phyloP scores from a whole-genome alignment of 2,888 invertebrate species.

The Sacculina carcini region DNA sequence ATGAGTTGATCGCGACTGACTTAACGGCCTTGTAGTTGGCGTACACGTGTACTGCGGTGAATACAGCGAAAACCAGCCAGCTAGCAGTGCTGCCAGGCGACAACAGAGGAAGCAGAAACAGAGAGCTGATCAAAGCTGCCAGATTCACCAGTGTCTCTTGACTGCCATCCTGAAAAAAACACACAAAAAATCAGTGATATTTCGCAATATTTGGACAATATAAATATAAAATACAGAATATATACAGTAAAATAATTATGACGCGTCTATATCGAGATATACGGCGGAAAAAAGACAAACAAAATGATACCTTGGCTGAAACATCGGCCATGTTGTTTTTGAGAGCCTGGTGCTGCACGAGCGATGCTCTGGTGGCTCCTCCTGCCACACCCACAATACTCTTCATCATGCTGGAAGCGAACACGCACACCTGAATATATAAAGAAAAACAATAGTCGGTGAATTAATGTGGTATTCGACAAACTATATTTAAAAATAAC shows the following conservation, averaged over 20 bases:
- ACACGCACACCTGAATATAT: conserved; percentile 21
- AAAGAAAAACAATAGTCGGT: no score
- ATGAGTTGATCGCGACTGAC: conserved; percentile 44
- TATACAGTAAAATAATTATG: no score
- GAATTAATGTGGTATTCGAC: no score
- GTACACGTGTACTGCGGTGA: conserved; percentile 51
- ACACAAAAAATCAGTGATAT: no score
- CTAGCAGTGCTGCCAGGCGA: conserved; percentile 36
- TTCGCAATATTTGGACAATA: no score
- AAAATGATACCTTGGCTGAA: conserved; percentile 35
- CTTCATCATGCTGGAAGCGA: conserved; percentile 45
- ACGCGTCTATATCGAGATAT: no score
- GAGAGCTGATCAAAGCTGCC: conserved; percentile 48
- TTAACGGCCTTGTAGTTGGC: conserved; percentile 69
- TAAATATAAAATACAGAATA: no score
- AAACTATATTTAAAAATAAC: no score
- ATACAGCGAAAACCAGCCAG: conserved; percentile 40
- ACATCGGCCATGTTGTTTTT: conserved; percentile 78
- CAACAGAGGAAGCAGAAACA: conserved; percentile 41
- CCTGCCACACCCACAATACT: conserved; percentile 65
- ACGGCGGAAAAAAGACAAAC: no score
- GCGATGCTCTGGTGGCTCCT: conserved; percentile 67
- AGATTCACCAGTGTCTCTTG: conserved; percentile 91
- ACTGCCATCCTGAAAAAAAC: conserved; percentile 40
- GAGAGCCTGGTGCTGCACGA: conserved; percentile 76